These are phyloP conservation scores for Graphium colonna DNA, from an alignment of 2,888 invertebrate genomes.

Conservation along the genomic window DNA sequence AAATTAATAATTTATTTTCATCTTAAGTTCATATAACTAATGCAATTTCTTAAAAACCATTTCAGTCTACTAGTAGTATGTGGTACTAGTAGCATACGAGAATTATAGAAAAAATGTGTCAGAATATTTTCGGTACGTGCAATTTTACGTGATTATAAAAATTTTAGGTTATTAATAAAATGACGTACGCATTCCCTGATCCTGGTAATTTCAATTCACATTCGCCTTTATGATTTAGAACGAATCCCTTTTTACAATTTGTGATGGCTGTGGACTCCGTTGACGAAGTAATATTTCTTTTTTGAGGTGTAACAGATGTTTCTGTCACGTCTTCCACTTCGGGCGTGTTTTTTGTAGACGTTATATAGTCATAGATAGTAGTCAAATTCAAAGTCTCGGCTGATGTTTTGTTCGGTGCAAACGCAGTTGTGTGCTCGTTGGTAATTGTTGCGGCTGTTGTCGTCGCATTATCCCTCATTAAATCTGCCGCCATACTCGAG, in stretches of 20 bases:
- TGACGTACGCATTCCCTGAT: conserved; percentile 65
- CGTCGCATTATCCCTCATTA: conserved; percentile 37
- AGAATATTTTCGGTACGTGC: too few species aligned
- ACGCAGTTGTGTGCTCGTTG: conserved; percentile 31
- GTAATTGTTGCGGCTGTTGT: conserved; percentile 33
- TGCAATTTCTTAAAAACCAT: too few species aligned
- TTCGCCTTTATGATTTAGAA: conserved; percentile 57
- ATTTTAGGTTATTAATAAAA: conserved; percentile 2
- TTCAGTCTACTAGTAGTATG: too few species aligned
- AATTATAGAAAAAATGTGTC: too few species aligned
- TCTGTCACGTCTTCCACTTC: conserved; percentile 29
- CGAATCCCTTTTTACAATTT: conserved; percentile 63
- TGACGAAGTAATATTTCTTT: conserved; percentile 29
- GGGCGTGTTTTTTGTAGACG: conserved; percentile 31
- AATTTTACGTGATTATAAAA: not conserved
- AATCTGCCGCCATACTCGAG: conserved; percentile 37
- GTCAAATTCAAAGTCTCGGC: conserved; percentile 19
- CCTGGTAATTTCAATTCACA: conserved; percentile 62
- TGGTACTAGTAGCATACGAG: too few species aligned
- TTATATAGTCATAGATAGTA: conserved; percentile 25
- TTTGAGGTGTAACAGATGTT: conserved; percentile 24
- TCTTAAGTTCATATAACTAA: too few species aligned
- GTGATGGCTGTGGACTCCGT: conserved; percentile 29
- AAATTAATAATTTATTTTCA: too few species aligned
- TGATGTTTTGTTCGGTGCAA: conserved; percentile 20